These are phyloP conservation scores for Vultur gryphus DNA, from an alignment of 2,797 vertebrate species.

Conservation along the genomic window DNA sequence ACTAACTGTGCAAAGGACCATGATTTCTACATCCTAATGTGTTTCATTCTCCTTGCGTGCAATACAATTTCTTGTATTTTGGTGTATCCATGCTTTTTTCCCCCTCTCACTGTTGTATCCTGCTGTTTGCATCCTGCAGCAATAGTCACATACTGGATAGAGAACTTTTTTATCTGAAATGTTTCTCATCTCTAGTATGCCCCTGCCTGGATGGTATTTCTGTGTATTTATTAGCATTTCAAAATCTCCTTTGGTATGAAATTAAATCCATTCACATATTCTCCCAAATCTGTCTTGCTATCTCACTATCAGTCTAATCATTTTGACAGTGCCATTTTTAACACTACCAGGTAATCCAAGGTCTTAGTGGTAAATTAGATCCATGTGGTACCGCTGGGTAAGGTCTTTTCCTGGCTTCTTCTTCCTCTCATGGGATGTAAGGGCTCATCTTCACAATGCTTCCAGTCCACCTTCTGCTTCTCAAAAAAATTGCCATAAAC, in stretches of 20 bases:
- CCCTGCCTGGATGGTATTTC: not conserved
- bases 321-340: not conserved
- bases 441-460: not conserved
- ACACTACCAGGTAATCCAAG: no score
- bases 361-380: not conserved
- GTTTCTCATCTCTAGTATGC: not conserved
- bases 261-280: not conserved
- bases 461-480: not conserved
- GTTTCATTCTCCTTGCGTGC: not conserved
- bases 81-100: accelerated
- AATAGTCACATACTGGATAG: not conserved
- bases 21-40: not conserved
- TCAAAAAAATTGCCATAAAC: not conserved
- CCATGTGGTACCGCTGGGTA: not conserved
- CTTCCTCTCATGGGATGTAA: not conserved
- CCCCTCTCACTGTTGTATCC: not conserved
- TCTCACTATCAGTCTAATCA: not conserved
- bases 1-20: not conserved
- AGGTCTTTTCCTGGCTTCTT: not conserved
- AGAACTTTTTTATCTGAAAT: not conserved
- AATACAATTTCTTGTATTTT: not conserved
- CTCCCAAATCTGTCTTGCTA: not conserved
- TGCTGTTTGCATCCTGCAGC: not conserved
- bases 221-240: not conserved
- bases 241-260: not conserved